Evolutionary conservation across 1,140 invertebrate genomes (phyloP).

Genomic region (Whitmania pigra): DNA sequence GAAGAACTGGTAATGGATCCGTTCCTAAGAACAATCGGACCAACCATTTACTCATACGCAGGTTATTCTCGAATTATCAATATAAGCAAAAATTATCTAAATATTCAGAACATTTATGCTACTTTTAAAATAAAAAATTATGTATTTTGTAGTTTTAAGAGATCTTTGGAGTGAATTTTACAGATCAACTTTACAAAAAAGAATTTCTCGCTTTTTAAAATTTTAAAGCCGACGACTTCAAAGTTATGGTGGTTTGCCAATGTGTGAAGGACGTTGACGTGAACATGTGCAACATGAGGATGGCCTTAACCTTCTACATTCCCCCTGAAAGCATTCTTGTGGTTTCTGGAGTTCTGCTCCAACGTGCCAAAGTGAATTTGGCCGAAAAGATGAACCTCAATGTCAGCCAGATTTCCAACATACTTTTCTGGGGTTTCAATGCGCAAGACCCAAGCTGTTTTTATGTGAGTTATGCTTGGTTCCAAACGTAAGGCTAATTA

Average conservation of each 20-base stretch:
- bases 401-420: background rate
- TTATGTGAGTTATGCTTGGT: too few relatives aligned
- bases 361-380: background rate
- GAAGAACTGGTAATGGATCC: background rate
- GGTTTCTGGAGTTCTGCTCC: background rate
- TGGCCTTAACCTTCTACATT: background rate
- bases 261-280: background rate
- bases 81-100: too few relatives aligned
- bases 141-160: too few relatives aligned
- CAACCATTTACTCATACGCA: background rate
- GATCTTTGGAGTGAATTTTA: too few relatives aligned
- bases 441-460: too few relatives aligned
- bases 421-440: slow-evolving; percentile 6
- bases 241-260: slow-evolving; percentile 7
- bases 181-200: too few relatives aligned
- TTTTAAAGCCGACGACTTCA: background rate
- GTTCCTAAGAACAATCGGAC: background rate
- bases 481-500: too few relatives aligned
- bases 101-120: too few relatives aligned
- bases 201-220: background rate
- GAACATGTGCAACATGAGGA: slow-evolving; percentile 1
- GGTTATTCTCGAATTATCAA: background rate
- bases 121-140: too few relatives aligned
- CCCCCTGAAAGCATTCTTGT: background rate
- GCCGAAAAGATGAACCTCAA: slow-evolving; percentile 9